Conservation (phyloP, 2,113 vertebrate genomes). For the Otocyon megalotis region DNA sequence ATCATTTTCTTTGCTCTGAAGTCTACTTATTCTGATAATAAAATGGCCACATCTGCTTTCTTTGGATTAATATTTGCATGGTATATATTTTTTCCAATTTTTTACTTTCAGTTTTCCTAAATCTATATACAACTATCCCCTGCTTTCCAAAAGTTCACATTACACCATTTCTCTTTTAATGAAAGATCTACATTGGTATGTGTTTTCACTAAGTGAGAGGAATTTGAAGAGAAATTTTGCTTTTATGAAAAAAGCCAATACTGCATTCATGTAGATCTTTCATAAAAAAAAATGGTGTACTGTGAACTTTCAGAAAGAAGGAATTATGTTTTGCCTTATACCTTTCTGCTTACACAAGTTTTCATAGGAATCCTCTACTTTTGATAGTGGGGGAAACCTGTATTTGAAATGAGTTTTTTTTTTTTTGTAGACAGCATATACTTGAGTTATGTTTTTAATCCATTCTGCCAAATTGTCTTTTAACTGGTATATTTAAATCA, state of each 20-base stretch:
- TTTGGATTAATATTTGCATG: not conserved
- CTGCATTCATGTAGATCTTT: not conserved
- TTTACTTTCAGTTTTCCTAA: conserved; percentile 29
- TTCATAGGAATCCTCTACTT: not conserved
- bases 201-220: too few relatives aligned
- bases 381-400: not conserved
- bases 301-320: not conserved
- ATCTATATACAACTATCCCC: not conserved
- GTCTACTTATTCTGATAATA: not conserved
- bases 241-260: too few relatives aligned
- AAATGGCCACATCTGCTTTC: not conserved
- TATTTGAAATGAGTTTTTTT: not conserved
- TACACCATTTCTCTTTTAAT: not conserved
- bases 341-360: not conserved
- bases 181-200: not conserved
- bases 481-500: not conserved
- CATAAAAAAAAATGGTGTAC: not conserved
- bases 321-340: not conserved
- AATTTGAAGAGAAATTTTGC: too few relatives aligned
- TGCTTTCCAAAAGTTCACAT: not conserved
- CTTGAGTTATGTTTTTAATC: not conserved
- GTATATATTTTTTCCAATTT: not conserved
- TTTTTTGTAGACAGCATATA: not conserved
- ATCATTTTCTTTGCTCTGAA: not conserved
- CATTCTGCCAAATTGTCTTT: not conserved